Percentiles rank a stretch among this genome's conserved stretches.
Evolutionary conservation across 2,113 vertebrate genomes (phyloP).

Genomic region (Aspiorhynchus laticeps): DNA sequence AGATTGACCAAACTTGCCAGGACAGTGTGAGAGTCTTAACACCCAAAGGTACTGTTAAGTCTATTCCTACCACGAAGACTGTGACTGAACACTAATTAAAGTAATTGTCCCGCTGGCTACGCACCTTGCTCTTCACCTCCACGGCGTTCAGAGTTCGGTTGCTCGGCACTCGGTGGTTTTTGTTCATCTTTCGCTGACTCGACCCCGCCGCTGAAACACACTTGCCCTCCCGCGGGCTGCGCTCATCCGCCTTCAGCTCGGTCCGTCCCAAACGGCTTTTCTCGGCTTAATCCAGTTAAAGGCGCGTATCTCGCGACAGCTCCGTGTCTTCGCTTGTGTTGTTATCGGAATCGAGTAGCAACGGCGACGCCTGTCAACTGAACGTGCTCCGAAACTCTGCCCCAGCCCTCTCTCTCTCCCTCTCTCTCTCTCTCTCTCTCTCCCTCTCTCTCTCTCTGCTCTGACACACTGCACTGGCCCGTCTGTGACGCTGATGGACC

Average conservation of each 20-base stretch:
- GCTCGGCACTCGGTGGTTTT: slow-evolving; percentile 78
- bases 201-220: slow-evolving; percentile 60
- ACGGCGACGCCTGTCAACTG: slow-evolving; percentile 57
- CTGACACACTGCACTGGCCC: slow-evolving; percentile 20
- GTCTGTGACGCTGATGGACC: slow-evolving; percentile 61
- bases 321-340: neutral
- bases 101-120: slow-evolving; percentile 42
- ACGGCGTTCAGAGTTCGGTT: slow-evolving; percentile 76
- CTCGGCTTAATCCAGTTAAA: slow-evolving; percentile 47
- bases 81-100: neutral
- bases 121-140: slow-evolving; percentile 84
- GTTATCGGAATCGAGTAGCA: slow-evolving; percentile 30
- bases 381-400: slow-evolving; percentile 53
- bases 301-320: slow-evolving; percentile 14
- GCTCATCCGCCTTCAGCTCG: slow-evolving; percentile 51
- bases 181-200: slow-evolving; percentile 80
- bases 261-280: slow-evolving; percentile 23
- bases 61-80: neutral
- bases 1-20: neutral
- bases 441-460: neutral
- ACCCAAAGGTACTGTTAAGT: neutral
- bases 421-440: too few relatives aligned
- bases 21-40: neutral
- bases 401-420: neutral
- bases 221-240: slow-evolving; percentile 61